Evolutionary conservation across 2,797 vertebrate species (phyloP).

Genomic region (Chelmon rostratus): DNA sequence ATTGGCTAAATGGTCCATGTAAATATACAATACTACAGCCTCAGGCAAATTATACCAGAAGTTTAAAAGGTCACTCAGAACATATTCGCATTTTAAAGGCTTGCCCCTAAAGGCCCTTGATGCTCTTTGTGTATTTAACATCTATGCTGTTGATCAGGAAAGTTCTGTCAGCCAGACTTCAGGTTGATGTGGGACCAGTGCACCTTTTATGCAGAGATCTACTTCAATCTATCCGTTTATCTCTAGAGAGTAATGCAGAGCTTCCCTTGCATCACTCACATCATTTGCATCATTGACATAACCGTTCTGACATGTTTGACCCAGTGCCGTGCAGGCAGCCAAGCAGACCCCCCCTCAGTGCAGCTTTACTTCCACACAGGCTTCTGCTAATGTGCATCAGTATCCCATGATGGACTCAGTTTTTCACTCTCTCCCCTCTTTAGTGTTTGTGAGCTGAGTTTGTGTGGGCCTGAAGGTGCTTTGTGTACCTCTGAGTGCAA

Average conservation of each 20-base stretch:
- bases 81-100: neutral
- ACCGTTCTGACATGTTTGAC: conserved; percentile 67
- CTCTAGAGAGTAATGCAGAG: neutral
- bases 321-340: conserved; percentile 44
- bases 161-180: conserved; percentile 4
- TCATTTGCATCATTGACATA: conserved; percentile 47
- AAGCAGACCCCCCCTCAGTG: conserved; percentile 38
- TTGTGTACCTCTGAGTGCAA: conserved; percentile 21
- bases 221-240: neutral
- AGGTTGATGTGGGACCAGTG: neutral
- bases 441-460: neutral
- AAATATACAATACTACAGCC: neutral
- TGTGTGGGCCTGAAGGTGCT: conserved; percentile 30
- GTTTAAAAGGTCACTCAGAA: conserved; percentile 27
- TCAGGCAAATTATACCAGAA: conserved; percentile 9
- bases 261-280: conserved; percentile 11
- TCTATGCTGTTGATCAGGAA: neutral
- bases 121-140: neutral
- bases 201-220: neutral
- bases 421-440: neutral
- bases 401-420: conserved; percentile 40
- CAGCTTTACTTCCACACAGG: conserved; percentile 28
- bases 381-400: conserved; percentile 42
- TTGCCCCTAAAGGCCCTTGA: neutral
- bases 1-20: neutral